A percentile compares a stretch with the other conserved stretches of the same genome.
Conservation (phyloP, 64 coral and sea anemone species). For the Orbicella faveolata region DNA sequence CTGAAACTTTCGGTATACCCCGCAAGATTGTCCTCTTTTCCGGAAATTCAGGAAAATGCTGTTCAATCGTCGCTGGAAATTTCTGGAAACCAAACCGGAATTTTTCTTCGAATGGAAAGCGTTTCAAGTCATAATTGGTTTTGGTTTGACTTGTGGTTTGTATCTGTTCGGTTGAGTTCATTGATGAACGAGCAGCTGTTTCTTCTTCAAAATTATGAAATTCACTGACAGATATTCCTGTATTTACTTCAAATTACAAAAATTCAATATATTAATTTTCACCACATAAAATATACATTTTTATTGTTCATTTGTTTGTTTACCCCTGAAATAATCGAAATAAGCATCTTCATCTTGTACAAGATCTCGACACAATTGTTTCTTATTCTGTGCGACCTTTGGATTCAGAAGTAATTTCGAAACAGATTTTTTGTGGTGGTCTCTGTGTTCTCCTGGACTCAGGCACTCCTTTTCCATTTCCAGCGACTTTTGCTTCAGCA, state of each 20-base stretch:
- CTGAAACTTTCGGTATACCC: no score
- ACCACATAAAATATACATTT: background rate
- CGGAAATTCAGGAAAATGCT: no score
- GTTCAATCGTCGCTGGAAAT: no score
- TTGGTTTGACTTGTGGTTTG: no score
- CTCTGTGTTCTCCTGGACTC: conserved; percentile 26
- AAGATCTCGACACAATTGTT: conserved; percentile 9
- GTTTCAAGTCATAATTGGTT: no score
- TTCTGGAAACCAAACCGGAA: no score
- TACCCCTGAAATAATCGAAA: conserved; percentile 13
- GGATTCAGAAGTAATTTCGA: conserved; percentile 3
- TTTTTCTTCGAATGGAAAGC: no score
- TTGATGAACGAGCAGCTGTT: no score
- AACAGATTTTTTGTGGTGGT: background rate
- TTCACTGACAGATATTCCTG: no score
- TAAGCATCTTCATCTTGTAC: conserved; percentile 26
- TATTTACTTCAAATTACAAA: background rate
- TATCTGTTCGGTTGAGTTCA: no score
- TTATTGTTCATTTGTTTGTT: background rate
- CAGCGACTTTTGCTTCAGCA: conserved; percentile 34
- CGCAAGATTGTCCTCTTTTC: no score
- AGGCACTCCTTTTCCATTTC: conserved; percentile 50
- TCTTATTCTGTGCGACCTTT: background rate
- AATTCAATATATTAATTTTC: background rate
- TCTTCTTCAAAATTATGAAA: no score